Percentiles rank a stretch among this genome's conserved stretches.
These are phyloP conservation scores for Hylomyscus alleni DNA, from an alignment of 2,797 vertebrate genomes.

Conservation along the genomic window DNA sequence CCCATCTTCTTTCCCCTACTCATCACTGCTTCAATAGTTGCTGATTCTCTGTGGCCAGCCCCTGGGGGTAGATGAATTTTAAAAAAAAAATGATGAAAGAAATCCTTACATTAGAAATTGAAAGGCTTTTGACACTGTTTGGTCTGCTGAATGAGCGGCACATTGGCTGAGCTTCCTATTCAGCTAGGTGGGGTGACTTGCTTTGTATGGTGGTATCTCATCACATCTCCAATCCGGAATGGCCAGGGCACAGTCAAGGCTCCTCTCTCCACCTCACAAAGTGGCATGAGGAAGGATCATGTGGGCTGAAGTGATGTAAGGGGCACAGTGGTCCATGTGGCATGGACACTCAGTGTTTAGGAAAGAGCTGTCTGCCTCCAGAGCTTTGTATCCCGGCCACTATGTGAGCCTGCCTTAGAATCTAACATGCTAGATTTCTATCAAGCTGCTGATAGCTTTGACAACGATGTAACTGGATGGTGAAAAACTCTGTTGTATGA, in stretches of 20 bases:
- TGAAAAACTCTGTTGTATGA: not conserved
- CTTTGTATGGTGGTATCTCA: not conserved
- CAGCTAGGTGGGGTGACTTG: not conserved
- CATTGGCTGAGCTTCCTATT: not conserved
- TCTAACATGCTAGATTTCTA: not conserved
- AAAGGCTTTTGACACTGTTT: not conserved
- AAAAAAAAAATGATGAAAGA: too few species aligned
- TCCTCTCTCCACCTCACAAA: not conserved
- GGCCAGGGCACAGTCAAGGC: not conserved
- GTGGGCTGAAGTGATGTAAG: rapidly evolving
- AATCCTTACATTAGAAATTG: too few species aligned
- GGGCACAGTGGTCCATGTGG: rapidly evolving
- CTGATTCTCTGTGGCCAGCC: not conserved
- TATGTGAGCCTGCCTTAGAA: not conserved
- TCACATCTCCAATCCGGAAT: not conserved
- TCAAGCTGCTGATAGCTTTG: not conserved
- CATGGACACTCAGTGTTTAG: not conserved
- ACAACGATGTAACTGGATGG: not conserved
- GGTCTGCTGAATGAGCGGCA: not conserved
- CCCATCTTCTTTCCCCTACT: not conserved
- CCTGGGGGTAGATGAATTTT: too few species aligned
- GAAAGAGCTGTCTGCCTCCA: not conserved
- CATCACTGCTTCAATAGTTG: not conserved
- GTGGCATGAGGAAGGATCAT: not conserved
- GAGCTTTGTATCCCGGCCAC: rapidly evolving